Conservation (phyloP, 2,113 vertebrate genomes). For the Trichomycterus rosablanca region DNA sequence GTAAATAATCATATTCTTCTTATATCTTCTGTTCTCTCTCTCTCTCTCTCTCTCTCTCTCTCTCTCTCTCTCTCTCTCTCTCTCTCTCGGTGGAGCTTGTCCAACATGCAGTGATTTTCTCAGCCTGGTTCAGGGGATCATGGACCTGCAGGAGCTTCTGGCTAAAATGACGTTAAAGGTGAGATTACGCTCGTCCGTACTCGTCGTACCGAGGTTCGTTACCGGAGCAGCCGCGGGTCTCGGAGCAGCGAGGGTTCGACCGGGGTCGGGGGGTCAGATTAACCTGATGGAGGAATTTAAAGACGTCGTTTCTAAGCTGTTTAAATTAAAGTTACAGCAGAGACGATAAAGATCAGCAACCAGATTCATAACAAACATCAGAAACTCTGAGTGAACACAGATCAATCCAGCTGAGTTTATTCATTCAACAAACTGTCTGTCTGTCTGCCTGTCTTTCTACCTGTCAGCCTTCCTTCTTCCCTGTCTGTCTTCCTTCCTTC, state of each 20-base stretch:
- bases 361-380: too few relatives aligned
- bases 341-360: too few relatives aligned
- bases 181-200: conserved; percentile 25
- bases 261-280: too few relatives aligned
- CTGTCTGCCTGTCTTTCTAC: background rate
- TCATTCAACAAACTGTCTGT: background rate
- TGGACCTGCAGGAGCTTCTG: conserved; percentile 96
- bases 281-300: too few relatives aligned
- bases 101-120: conserved; percentile 98
- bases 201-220: background rate
- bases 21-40: too few relatives aligned
- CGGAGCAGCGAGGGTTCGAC: too few relatives aligned
- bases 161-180: conserved; percentile 98
- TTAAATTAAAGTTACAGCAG: too few relatives aligned
- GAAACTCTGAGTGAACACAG: too few relatives aligned
- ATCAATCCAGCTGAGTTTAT: too few relatives aligned
- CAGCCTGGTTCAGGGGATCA: conserved; percentile 96
- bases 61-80: background rate
- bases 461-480: background rate
- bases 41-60: background rate
- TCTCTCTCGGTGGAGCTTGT: conserved; percentile 76
- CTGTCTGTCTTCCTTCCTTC: background rate
- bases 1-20: too few relatives aligned
- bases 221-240: too few relatives aligned
- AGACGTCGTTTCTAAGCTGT: too few relatives aligned